Percentiles rank a stretch among this genome's conserved stretches.
These are phyloP conservation scores for Drymodes brunneopygia DNA, from an alignment of 2,113 vertebrate genomes.

Conservation along the genomic window DNA sequence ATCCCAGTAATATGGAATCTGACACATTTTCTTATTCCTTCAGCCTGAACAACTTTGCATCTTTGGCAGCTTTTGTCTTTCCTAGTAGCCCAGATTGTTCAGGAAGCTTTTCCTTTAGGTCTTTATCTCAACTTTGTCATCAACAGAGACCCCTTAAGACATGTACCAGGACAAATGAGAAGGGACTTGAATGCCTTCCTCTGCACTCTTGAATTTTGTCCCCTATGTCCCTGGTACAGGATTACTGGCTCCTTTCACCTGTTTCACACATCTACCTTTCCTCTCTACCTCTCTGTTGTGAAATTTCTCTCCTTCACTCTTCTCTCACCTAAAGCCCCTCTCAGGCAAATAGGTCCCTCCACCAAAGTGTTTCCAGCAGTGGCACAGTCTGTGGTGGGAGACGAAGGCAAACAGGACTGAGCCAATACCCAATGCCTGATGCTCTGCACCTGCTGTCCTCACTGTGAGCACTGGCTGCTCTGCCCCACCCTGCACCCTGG, in stretches of 20 bases:
- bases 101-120: conserved; percentile 22
- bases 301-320: neutral
- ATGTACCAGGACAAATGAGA: neutral
- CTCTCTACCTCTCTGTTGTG: neutral
- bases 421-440: neutral
- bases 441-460: neutral
- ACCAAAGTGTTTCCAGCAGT: neutral
- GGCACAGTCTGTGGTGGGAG: neutral
- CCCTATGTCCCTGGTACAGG: neutral
- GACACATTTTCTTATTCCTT: neutral
- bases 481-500: fast-evolving
- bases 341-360: neutral
- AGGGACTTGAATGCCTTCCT: neutral
- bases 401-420: neutral
- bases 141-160: neutral
- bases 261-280: neutral
- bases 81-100: neutral
- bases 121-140: neutral
- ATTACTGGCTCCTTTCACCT: neutral
- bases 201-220: neutral
- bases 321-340: neutral
- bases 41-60: neutral
- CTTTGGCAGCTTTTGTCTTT: neutral
- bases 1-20: neutral
- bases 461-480: neutral